Evolutionary conservation across 2,113 vertebrate genomes (phyloP).

Genomic region (Gallinago paraguaiae): DNA sequence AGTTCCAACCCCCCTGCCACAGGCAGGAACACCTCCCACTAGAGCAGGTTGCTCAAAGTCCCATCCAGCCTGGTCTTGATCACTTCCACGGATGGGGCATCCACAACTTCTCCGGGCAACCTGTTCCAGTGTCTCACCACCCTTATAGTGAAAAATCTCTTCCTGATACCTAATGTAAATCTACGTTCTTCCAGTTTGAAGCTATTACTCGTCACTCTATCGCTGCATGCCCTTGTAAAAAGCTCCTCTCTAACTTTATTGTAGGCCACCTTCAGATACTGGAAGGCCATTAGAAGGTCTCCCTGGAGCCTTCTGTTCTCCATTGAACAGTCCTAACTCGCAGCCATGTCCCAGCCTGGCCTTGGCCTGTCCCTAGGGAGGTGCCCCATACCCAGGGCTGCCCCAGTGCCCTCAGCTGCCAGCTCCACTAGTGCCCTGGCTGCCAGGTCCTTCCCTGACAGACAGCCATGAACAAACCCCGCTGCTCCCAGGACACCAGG

Average conservation of each 20-base stretch:
- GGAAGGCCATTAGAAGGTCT: not conserved
- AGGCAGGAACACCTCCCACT: not conserved
- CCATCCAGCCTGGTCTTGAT: not conserved
- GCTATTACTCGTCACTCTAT: not conserved
- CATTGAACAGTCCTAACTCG: not conserved
- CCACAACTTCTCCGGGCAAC: not conserved
- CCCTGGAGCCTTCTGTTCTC: not conserved
- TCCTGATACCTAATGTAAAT: not conserved
- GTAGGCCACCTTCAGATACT: not conserved
- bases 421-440: not conserved
- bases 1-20: not conserved
- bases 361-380: not conserved
- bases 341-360: not conserved
- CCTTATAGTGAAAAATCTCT: not conserved
- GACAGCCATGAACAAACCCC: fast-evolving
- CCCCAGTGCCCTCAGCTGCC: not conserved
- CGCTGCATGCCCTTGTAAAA: not conserved
- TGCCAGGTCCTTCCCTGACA: not conserved
- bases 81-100: not conserved
- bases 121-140: not conserved
- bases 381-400: fast-evolving
- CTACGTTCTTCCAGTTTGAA: not conserved
- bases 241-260: not conserved
- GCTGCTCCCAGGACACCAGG: fast-evolving
- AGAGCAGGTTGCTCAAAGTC: not conserved